A percentile compares a stretch with the other conserved stretches of the same genome.
phyloP scores from a whole-genome alignment of 2,888 invertebrate genomes.

The Latrodectus hesperus region DNA sequence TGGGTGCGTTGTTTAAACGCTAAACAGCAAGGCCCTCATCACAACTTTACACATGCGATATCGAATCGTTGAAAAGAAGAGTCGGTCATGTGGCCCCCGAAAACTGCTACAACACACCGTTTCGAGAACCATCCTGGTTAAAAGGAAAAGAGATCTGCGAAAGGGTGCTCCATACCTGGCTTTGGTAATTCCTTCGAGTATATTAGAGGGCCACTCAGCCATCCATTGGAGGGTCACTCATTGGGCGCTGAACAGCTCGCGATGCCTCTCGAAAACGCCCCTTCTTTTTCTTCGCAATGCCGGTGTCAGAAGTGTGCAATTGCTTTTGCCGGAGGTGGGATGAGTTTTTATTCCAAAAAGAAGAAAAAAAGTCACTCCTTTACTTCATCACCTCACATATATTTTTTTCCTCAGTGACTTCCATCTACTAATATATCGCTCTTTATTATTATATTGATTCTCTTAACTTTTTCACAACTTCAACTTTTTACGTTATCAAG shows the following conservation, averaged over 20 bases:
- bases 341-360: slow-evolving; percentile 40
- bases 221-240: slow-evolving; percentile 67
- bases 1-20: slow-evolving; percentile 55
- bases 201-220: slow-evolving; percentile 58
- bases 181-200: slow-evolving; percentile 69
- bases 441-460: slow-evolving; percentile 52
- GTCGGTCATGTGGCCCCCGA: slow-evolving; percentile 47
- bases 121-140: slow-evolving; percentile 46
- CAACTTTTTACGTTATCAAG: slow-evolving; percentile 47
- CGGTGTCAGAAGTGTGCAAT: slow-evolving; percentile 41
- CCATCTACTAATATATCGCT: neutral
- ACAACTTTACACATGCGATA: slow-evolving; percentile 24
- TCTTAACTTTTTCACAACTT: slow-evolving; percentile 43
- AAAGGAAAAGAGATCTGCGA: slow-evolving; percentile 27
- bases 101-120: slow-evolving; percentile 51
- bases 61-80: slow-evolving; percentile 49
- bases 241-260: slow-evolving; percentile 46
- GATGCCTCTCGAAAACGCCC: slow-evolving; percentile 56
- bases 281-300: slow-evolving; percentile 47
- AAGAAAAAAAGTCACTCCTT: slow-evolving; percentile 23
- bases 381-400: slow-evolving; percentile 37
- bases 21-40: slow-evolving; percentile 21
- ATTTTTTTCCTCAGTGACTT: slow-evolving; percentile 11
- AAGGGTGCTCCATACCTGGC: slow-evolving; percentile 55
- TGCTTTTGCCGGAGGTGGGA: slow-evolving; percentile 51